Base-by-base conservation (phyloP, 2,113 vertebrate genomes). In the Rhadina sibilatrix region DNA sequence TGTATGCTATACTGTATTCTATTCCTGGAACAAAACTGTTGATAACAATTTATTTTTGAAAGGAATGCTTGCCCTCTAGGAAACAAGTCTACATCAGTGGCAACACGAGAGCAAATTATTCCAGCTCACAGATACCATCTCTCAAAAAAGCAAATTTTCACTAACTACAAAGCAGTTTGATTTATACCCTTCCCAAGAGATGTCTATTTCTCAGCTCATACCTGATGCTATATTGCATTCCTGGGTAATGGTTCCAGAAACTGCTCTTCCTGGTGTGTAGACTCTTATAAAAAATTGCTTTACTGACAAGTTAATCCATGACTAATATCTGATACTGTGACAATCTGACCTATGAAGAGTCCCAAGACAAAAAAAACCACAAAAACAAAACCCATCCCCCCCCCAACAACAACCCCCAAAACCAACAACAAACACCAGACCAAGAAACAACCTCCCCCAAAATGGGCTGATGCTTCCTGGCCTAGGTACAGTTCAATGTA, bases 401-500 rank as follows among this genome's bases (percentile, higher is more conserved):
- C 44, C 44, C 19, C 19, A 20, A 70, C 40, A 40, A 40, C 40
- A 40, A 40, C 40, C 40, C 13, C 40, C 40, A 24, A 46, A 46
- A 13, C 8, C 8, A 47, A 44, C 9, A 18, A 44, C n/a, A 42
- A 21, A 53, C 28, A 57, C 2, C 14, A 44, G 5, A n/a, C 9
- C 9, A 42, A 68, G 35, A 63, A 54, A 63, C 9, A 76, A 47
- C 28, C 4, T 13, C 23, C 35, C 20, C 37, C 49, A 6, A 83
- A 81, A 77, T 0, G 2, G 54, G 64, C 38, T 61, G 47, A 53
- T 35, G 42, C 5, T 11, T 61, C 20, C 37, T 31, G 35, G 17
- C 16, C 42, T 1, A 11, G 35, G 44, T 24, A 14, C 9, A 31
- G 52, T 14, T 82, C 42, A 35, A 52, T 0, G 0, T 24, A 70